Evolutionary conservation across 2,797 vertebrate species (phyloP), one percentile per base, ranked within the genome.

Genomic region (Schizopygopsis malacanthus): DNA sequence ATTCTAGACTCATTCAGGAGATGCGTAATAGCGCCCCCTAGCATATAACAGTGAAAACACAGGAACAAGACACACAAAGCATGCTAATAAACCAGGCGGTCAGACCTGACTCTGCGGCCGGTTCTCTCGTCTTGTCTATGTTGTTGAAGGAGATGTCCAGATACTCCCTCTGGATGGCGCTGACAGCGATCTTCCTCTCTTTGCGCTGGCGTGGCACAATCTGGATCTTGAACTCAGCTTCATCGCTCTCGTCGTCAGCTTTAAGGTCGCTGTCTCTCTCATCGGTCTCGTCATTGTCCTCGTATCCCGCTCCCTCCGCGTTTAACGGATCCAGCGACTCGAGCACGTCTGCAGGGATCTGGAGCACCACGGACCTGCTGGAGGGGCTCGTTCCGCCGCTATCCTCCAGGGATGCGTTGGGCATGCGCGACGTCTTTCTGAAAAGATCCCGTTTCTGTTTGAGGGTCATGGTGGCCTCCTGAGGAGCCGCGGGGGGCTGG

Each of bases 161-260:
- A 92, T 99, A 99, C 89, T 99, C 98, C 85, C 98, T 98, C 94
- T 99, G 98, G 91, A 99, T 99, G 86, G 98, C 98, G 7, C 98
- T 99, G 87, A 99, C 98, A 0, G 98, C 98, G 13, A 99, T 99
- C 95, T 99, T 99, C 86, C 98, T 96, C 92, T 99, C 96, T 82
- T 99, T 99, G 75, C 98, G 96, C 87, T 99, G 98, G 25, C 98
- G 95, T 65, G 98, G 98, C 70, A 99, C 97, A 18, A 99, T 99
- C 92, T 99, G 98, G 89, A 99, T 99, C 93, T 98, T 99, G 90
- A 99, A 99, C 89, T 99, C 98, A 0, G 98, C 95, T 83, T 98
- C 98, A 9, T 99, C 97, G 0, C 92, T 94, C 37, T 95, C 94
- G 0, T 95, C 93, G 0, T 94, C 94, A 0, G 90, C 91, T 91